Conservation (phyloP, 1,140 invertebrate genomes). For the Ctenoplectra terminalis region DNA sequence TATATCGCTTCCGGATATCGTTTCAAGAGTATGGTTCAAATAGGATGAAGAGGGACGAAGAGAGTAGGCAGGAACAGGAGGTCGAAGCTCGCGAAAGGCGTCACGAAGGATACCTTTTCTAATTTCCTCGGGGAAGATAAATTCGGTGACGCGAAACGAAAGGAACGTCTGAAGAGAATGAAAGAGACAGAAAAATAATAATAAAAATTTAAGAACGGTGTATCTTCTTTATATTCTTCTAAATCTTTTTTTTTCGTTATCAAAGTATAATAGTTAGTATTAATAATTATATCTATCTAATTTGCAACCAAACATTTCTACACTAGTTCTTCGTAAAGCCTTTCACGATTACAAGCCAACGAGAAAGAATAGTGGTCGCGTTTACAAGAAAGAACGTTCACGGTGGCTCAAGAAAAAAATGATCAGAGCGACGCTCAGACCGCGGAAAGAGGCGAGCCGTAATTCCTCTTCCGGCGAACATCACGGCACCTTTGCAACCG, state of each 20-base stretch:
- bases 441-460: background rate
- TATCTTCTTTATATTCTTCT: too few relatives aligned
- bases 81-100: slow-evolving; percentile 4
- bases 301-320: too few relatives aligned
- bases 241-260: too few relatives aligned
- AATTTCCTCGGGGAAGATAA: slow-evolving; percentile 79
- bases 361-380: background rate
- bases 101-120: slow-evolving; percentile 71
- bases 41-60: background rate
- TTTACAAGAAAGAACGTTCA: background rate
- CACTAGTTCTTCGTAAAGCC: too few relatives aligned
- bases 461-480: slow-evolving; percentile 18
- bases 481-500: slow-evolving; percentile 1
- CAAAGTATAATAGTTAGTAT: too few relatives aligned
- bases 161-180: too few relatives aligned
- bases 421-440: background rate
- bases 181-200: too few relatives aligned
- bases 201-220: too few relatives aligned
- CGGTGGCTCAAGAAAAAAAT: slow-evolving; percentile 1
- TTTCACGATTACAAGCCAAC: background rate
- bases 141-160: slow-evolving; percentile 67
- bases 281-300: too few relatives aligned
- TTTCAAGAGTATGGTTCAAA: background rate
- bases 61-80: background rate
- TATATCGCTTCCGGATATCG: slow-evolving; percentile 55